Base-by-base conservation (phyloP, 2,113 vertebrate genomes). In the Saguinus midas region DNA sequence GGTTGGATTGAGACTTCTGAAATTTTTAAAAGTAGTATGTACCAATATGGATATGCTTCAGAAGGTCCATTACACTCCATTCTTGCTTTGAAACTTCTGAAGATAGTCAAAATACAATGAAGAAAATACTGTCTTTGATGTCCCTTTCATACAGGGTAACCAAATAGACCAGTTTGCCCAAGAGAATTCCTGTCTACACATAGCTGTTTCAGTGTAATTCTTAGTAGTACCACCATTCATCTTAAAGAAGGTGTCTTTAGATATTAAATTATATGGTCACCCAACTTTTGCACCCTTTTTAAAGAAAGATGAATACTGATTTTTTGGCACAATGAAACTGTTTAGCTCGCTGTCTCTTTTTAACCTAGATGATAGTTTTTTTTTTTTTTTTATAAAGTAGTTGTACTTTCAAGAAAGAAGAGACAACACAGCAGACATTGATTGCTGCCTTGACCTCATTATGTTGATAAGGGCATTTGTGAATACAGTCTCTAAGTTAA, bases 371-470 rank as follows among this genome's bases (percentile, higher is more conserved):
- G 94, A 96, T 97, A 95, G 87, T 98, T 98, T 88, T 92, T 91
- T 98, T 98, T 88, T 92, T 91, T 88, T 96, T 93, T 98, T 98
- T 94, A 97, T 97, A 96, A 97, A 97, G 37, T 88, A 94, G 68
- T 98, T 98, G 79, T 97, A 98, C 93, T 94, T 93, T 95, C 90
- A 95, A 98, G 79, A 98, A 98, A 97, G 95, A 98, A 97, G 92
- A 96, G 97, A 96, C 87, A 95, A 48, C 95, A 95, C 98, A 90
- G 70, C 87, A 95, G 97, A 97, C 96, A 98, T 98, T 98, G 98
- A 98, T 98, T 98, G 97, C 94, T 98, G 98, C 73, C 97, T 93
- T 97, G 97, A 98, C 96, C 97, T 98, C 97, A 98, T 98, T 98
- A 97, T 97, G 97, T 87, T 98, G 94, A 97, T 98, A 98, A 97